Conservation (phyloP, 2,113 vertebrate genomes). For the Leptobrachium ailaonicum region DNA sequence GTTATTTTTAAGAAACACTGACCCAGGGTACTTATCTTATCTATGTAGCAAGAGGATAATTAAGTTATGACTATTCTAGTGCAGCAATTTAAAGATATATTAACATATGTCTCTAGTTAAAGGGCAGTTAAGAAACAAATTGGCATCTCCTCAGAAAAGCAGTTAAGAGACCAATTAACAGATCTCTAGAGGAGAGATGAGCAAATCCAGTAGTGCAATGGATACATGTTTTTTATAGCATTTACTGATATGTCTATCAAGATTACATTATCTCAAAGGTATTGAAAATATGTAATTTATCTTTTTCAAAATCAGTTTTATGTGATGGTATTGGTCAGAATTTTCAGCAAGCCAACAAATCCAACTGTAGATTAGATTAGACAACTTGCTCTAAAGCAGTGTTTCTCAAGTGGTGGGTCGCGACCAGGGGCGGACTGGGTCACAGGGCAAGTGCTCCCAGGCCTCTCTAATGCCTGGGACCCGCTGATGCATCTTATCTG, state of each 20-base stretch:
- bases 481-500: no score
- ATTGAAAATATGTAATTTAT: no score
- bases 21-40: background rate
- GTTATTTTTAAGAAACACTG: background rate
- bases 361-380: no score
- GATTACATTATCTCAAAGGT: background rate
- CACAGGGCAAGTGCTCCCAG: no score
- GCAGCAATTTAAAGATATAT: slow-evolving; percentile 5
- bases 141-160: slow-evolving; percentile 3
- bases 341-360: no score
- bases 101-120: slow-evolving; percentile 19
- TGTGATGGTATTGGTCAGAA: no score
- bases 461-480: no score
- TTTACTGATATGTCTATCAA: background rate
- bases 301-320: no score
- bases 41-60: slow-evolving; percentile 2
- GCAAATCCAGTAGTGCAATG: background rate
- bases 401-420: no score
- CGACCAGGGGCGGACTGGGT: no score
- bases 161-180: slow-evolving; percentile 11
- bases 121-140: slow-evolving; percentile 22
- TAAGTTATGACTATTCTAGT: background rate
- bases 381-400: no score
- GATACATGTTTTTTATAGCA: background rate
- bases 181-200: slow-evolving; percentile 8